These are phyloP conservation scores for Gari tellinella DNA, from an alignment of 2,888 invertebrate species.

Conservation along the genomic window DNA sequence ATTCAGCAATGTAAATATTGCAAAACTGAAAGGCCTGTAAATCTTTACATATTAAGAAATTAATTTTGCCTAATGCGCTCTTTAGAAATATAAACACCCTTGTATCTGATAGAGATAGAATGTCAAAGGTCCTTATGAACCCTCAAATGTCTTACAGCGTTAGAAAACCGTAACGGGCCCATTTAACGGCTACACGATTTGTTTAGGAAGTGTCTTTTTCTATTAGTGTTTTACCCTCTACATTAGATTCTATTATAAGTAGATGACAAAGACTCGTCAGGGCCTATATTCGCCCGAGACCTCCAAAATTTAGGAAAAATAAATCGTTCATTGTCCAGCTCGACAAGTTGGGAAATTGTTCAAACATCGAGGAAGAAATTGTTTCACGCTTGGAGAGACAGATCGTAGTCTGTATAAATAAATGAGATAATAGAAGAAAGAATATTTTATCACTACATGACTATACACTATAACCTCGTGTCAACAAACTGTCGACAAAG, in stretches of 20 bases:
- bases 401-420: slow-evolving; percentile 45
- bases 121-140: slow-evolving; percentile 42
- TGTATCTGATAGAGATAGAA: slow-evolving; percentile 14
- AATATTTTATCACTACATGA: not conserved
- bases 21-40: slow-evolving; percentile 23
- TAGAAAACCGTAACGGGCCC: slow-evolving; percentile 11
- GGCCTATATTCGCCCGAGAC: slow-evolving; percentile 22
- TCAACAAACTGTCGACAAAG: no score
- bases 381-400: slow-evolving; percentile 27
- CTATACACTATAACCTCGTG: no score
- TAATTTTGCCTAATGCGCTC: slow-evolving; percentile 43
- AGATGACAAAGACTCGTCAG: slow-evolving; percentile 32
- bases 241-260: slow-evolving; percentile 27
- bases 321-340: slow-evolving; percentile 34
- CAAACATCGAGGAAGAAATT: slow-evolving; percentile 21
- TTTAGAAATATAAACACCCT: slow-evolving; percentile 38
- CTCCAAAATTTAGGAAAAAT: slow-evolving; percentile 49
- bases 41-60: slow-evolving; percentile 42
- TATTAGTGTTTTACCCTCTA: slow-evolving; percentile 32
- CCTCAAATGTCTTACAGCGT: slow-evolving; percentile 38
- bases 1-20: slow-evolving; percentile 33
- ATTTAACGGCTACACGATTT: slow-evolving; percentile 43
- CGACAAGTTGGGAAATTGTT: slow-evolving; percentile 32
- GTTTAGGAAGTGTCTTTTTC: slow-evolving; percentile 46
- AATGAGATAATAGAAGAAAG: slow-evolving; percentile 8